Base-by-base conservation (phyloP, 2,888 invertebrate genomes). In the Omphaloscelis lunosa region DNA sequence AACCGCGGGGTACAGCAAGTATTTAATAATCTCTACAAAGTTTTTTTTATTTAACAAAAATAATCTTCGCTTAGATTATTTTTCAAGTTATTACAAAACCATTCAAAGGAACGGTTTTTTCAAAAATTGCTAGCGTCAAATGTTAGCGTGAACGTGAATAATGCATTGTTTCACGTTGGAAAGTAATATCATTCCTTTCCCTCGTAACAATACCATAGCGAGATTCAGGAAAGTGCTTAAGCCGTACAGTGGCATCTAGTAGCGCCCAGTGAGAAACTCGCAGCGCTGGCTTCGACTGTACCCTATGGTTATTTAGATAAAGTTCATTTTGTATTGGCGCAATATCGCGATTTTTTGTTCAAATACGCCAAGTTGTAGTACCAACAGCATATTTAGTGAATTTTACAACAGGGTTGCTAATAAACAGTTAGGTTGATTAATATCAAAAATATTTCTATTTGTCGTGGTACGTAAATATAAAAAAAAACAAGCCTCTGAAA, bases 161-260 rank as follows among this genome's bases (percentile, higher is more conserved):
- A 34, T 23, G 34, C 15, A 62, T 23, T 34, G 39, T 62, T 62
- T 15, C 23, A 8, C 15, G 15, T 62, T 23, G 34, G 17, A n/a
- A 8, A 7, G 5, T 41, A 3, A 41, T 41, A 41, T n/a, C 9
- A 20, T 27, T 11, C 12, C 48, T 48, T 48, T 65, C 20, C 20
- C 7, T 66, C 27, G 20, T 45, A 45, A 45, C 12, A 12, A 45
- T 45, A 45, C 45, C 45, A 3, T 45, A 45, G 45, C 4, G 45
- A 45, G 4, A 45, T 45, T 45, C 12, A 12, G 41, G 12, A 41
- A 41, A 41, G 45, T 15, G 12, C 12, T 12, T 4, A 12, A 12
- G 45, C 53, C 7, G 51, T 53, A 34, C 51, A 53, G 34, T 7
- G 68, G 17, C 68, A 68, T 39, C 17, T 68, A 68, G 68, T 53